A percentile compares a stretch with the other conserved stretches of the same genome.
Evolutionary conservation across 2,797 vertebrate species (phyloP).

Genomic region (Xerus rutilus): DNA sequence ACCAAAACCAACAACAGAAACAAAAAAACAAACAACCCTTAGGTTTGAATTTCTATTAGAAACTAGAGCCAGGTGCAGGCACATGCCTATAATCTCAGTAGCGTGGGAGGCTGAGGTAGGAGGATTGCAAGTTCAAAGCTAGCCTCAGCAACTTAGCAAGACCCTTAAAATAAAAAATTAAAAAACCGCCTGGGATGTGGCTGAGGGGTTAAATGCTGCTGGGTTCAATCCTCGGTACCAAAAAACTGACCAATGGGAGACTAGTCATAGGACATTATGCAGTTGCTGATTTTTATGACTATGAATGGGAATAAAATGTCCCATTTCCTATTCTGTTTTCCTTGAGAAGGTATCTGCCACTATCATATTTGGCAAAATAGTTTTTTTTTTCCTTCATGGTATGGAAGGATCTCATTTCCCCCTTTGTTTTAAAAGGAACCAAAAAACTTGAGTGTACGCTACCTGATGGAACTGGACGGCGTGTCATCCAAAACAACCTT

Average conservation of each 20-base stretch:
- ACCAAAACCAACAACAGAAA: not conserved
- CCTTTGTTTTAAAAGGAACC: constrained; percentile 90
- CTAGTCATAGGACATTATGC: not conserved
- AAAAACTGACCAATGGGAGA: not conserved
- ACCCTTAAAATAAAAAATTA: too few species aligned
- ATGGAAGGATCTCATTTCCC: not conserved
- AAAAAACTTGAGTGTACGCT: constrained; percentile 95
- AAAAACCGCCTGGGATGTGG: too few species aligned
- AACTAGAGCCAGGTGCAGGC: not conserved
- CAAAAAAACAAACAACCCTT: not conserved
- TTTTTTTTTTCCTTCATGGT: not conserved
- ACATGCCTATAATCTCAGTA: too few species aligned
- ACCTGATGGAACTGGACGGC: constrained; percentile 92
- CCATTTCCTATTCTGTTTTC: constrained; percentile 7
- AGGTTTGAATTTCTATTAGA: constrained; percentile 31
- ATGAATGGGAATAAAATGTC: not conserved
- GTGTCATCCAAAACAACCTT: constrained; percentile 91
- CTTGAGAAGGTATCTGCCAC: not conserved
- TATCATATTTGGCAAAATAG: constrained; percentile 7
- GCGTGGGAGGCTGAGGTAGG: too few species aligned
- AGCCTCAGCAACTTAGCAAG: too few species aligned
- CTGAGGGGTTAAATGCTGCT: too few species aligned
- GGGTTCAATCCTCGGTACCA: too few species aligned
- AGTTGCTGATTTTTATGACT: not conserved
- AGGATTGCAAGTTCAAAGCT: too few species aligned